phyloP scores from a whole-genome alignment of 2,797 vertebrate genomes.

The Sciurus carolinensis region DNA sequence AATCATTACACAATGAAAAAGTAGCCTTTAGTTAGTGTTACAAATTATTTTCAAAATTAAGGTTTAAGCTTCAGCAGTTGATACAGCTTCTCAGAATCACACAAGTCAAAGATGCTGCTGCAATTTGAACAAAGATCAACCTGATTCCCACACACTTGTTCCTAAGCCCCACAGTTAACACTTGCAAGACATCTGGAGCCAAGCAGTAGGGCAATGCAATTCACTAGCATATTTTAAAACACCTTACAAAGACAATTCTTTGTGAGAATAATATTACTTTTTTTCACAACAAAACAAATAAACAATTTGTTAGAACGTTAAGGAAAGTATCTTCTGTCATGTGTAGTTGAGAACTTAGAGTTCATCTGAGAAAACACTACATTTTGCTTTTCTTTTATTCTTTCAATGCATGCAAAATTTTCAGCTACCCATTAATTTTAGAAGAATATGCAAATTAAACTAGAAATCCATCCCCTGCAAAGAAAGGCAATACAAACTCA shows the following conservation, averaged over 20 bases:
- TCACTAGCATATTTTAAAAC: not conserved
- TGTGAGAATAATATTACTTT: not conserved
- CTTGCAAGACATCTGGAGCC: not conserved
- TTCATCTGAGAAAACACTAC: not conserved
- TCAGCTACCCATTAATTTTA: not conserved
- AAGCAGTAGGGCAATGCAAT: not conserved
- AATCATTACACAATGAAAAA: not conserved
- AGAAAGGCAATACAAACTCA: not conserved
- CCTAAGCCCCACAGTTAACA: not conserved
- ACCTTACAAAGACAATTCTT: not conserved
- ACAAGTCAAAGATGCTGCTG: not conserved
- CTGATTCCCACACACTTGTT: not conserved
- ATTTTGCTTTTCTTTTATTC: not conserved
- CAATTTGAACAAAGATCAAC: not conserved
- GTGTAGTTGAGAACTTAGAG: not conserved
- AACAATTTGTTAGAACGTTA: not conserved
- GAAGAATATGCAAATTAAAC: not conserved
- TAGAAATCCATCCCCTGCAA: not conserved
- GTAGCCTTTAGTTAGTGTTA: not conserved
- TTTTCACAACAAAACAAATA: not conserved
- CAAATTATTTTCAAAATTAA: not conserved
- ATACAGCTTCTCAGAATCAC: not conserved
- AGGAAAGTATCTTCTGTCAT: not conserved
- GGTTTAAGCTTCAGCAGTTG: not conserved
- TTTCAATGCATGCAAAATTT: not conserved